phyloP scores from a whole-genome alignment of 2,113 vertebrate species.

The Paraplagusia blochii region DNA sequence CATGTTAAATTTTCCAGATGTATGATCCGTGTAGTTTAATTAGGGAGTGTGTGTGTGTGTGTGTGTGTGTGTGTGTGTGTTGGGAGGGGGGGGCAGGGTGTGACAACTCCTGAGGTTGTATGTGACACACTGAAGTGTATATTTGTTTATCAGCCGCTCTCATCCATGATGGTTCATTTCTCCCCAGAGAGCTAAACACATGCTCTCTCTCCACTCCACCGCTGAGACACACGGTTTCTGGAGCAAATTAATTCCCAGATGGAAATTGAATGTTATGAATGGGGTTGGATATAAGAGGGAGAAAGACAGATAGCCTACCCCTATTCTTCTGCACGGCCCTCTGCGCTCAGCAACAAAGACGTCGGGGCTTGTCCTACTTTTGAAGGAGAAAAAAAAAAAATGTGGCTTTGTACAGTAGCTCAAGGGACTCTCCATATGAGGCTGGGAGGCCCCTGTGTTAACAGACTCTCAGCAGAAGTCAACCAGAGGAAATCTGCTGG shows the following conservation, averaged over 20 bases:
- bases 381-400: slow-evolving; percentile 43
- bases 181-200: slow-evolving; percentile 49
- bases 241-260: slow-evolving; percentile 69
- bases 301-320: slow-evolving; percentile 59
- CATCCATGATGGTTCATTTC: slow-evolving; percentile 29
- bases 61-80: too few species aligned
- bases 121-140: slow-evolving; percentile 34
- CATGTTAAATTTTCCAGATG: too few species aligned
- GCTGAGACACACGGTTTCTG: slow-evolving; percentile 53
- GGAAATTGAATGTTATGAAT: slow-evolving; percentile 71
- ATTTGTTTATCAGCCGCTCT: slow-evolving; percentile 61
- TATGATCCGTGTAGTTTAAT: too few species aligned
- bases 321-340: slow-evolving; percentile 46
- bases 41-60: too few species aligned
- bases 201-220: slow-evolving; percentile 34
- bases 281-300: slow-evolving; percentile 19
- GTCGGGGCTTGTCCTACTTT: slow-evolving; percentile 69
- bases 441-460: slow-evolving; percentile 45
- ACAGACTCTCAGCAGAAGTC: slow-evolving; percentile 37
- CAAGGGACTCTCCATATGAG: slow-evolving; percentile 51
- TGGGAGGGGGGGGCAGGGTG: background rate
- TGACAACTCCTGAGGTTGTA: slow-evolving; percentile 20
- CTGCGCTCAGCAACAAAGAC: slow-evolving; percentile 53
- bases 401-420: slow-evolving; percentile 60
- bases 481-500: slow-evolving; percentile 52